A percentile compares a stretch with the other conserved stretches of the same genome.
phyloP scores from a whole-genome alignment of 2,113 vertebrate species.

The human (Homo sapiens) region GRCh38 chr4:5114501-5115000 shows the following conservation, averaged over 20 bases:
- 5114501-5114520: not conserved
- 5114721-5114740: not conserved
- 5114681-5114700: not conserved
- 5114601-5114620: not conserved
- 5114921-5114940: not conserved
- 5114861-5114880: not conserved
- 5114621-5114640: not conserved
- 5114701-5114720: not conserved
- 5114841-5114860: fast-evolving
- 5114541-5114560: not conserved
- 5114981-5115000: fast-evolving
- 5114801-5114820: not conserved
- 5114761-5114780: fast-evolving
- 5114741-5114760: fast-evolving
- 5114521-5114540: not conserved
- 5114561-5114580: not conserved
- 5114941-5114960: not conserved
- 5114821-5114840: fast-evolving
- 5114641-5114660: not conserved
- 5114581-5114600: not conserved
- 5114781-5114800: fast-evolving
- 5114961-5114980: not conserved
- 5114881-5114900: not conserved
- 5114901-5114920: not conserved
- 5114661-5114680: not conserved